Evolutionary conservation across 2,113 vertebrate genomes (phyloP), one percentile per base, ranked within the genome.

Genomic region (Laterallus jamaicensis): DNA sequence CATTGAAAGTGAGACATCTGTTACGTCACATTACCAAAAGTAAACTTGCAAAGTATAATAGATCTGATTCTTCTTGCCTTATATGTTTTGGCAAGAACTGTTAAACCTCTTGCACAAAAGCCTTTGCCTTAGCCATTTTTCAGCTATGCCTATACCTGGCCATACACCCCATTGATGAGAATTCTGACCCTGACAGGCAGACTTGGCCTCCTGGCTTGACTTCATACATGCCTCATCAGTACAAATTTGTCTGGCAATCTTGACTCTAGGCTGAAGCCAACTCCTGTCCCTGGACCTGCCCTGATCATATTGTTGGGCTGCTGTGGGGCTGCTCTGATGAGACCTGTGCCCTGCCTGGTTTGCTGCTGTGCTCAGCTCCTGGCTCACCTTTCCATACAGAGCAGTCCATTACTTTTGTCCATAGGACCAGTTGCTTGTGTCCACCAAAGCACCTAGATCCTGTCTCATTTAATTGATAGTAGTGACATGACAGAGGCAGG

Each of bases 31-130:
- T 74, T 70, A 71, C 11, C 13, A 75, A 86, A 88, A 50, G 11
- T 54, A 35, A 88, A 42, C 11, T 78, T 70, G 31, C 12, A 70
- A 55, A 74, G 52, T 4, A 16, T 55, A 74, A 63, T 40, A 64
- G 64, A 52, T 90, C 31, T 74, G 85, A 63, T 88, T 83, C 80
- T 86, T 86, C 40, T 86, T 24, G 60, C 12, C 22, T 22, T 60
- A 4, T 69, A 8, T 70, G 31, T 50, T 85, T 81, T 81, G 69
- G 12, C 64, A 86, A 25, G 47, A 86, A 55, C 32, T 4, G 4
- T 82, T 75, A 64, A 89, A 47, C 6, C 9, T 35, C 9, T 68
- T 67, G 17, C 15, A 29, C 1, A 2, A 90, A 88, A 58, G 4
- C 32, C 54, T 15, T 59, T 54, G 56, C 37, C 26, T 64, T 17